Conservation (phyloP, 1,140 invertebrate genomes). For the Bombyx mandarina region DNA sequence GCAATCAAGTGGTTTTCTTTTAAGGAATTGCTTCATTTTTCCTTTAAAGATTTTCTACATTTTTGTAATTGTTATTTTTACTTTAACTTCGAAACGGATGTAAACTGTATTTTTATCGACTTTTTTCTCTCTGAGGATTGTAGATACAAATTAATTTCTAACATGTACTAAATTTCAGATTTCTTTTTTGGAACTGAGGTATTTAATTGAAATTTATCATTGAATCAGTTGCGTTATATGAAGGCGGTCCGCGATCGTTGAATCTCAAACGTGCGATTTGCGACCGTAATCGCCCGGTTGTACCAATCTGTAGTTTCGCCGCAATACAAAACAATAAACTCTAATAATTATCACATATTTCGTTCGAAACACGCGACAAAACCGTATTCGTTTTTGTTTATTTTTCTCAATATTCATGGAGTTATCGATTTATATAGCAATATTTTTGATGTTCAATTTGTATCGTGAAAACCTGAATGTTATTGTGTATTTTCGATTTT, state of each 20-base stretch:
- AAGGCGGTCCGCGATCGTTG: conserved; percentile 38
- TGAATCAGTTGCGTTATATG: conserved; percentile 1
- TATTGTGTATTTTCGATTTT: conserved; percentile 49
- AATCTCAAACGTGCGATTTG: conserved; percentile 49
- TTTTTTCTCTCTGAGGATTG: no score
- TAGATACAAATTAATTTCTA: no score
- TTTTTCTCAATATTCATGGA: conserved; percentile 33
- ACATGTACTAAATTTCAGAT: not conserved
- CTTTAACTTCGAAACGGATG: no score
- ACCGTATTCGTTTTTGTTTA: not conserved
- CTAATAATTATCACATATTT: conserved; percentile 25
- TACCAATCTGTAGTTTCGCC: conserved; percentile 20
- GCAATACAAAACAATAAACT: conserved; percentile 18
- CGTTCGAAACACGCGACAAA: conserved; percentile 17
- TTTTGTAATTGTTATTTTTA: no score
- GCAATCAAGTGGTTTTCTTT: no score
- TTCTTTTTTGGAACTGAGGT: conserved; percentile 1
- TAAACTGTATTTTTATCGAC: no score
- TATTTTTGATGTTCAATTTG: conserved; percentile 65
- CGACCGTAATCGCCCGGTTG: conserved; percentile 19
- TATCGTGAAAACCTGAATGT: conserved; percentile 56
- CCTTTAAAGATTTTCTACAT: no score
- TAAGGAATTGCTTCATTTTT: no score
- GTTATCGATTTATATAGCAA: conserved; percentile 63
- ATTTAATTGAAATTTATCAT: conserved; percentile 41